Percentiles rank a stretch among this genome's conserved stretches.
phyloP scores from a whole-genome alignment of 35 echinoderm and acorn worm genomes.

The Apostichopus japonicus region DNA sequence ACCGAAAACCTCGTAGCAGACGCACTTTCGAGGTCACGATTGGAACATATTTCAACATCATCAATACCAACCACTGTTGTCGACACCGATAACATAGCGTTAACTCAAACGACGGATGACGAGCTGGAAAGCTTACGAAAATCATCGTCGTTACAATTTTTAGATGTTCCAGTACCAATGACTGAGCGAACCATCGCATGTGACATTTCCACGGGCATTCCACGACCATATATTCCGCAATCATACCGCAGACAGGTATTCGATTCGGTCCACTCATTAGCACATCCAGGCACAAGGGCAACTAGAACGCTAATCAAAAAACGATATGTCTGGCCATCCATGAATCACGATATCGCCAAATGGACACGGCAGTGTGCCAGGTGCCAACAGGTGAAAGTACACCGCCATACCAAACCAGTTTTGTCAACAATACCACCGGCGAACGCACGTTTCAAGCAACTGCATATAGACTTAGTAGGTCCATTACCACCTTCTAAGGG shows the following conservation, averaged over 20 bases:
- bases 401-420: not conserved
- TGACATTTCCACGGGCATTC: not conserved
- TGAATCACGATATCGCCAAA: not conserved
- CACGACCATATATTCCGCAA: not conserved
- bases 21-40: not conserved
- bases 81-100: no score
- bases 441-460: not conserved
- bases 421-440: not conserved
- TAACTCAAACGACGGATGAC: no score
- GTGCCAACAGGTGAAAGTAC: constrained; percentile 14
- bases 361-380: not conserved
- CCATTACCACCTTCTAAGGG: constrained; percentile 54
- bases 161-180: no score
- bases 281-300: constrained; percentile 69
- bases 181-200: not conserved
- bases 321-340: constrained; percentile 33
- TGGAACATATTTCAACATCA: no score
- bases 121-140: no score
- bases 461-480: constrained; percentile 47
- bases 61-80: no score
- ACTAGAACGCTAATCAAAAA: not conserved
- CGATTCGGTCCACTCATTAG: constrained; percentile 49
- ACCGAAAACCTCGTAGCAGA: not conserved
- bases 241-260: constrained; percentile 14
- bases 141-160: no score